Evolutionary conservation across 2,888 invertebrate genomes (phyloP), one percentile per base, ranked within the genome.

Genomic region (Oscheius sp.): DNA sequence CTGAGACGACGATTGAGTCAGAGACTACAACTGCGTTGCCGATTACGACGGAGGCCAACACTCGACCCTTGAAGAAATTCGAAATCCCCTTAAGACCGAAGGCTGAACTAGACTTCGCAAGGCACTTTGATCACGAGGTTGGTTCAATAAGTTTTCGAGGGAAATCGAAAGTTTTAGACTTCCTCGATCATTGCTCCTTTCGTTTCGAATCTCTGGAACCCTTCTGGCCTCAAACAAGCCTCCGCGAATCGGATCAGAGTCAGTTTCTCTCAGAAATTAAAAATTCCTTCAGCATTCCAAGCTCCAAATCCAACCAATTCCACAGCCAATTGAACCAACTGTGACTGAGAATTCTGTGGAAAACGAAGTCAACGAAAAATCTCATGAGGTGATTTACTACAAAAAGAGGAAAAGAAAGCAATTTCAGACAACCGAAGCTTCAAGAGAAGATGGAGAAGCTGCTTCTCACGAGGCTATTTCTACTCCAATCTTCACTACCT

Each of bases 71-170:
- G 45, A 63, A 63, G 29, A 25, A 63, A 25, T 69, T 74, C 12
- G 76, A 76, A 65, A 77, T 77, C 25, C 77, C 77, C 4, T 42
- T 71, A 23, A 58, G 77, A 33, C 77, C 77, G 39, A 37, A 57
- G 23, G 77, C 77, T 8, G 77, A 78, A 29, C 46, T 75, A 5
- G 65, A 66, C 15, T 74, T 66, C 29, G 46, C 37, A 0, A 70
- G 64, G 20, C 37, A 57, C 3, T 46, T 65, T 17, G 70, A 70
- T 39, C 23, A 48, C 12, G 17, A n/a, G 50, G 52, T 63, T 23
- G 5, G 48, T 12, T 23, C n/a, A 50, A 8, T 23, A 4, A 50
- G 4, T 23, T n/a, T n/a, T n/a, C n/a, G n/a, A n/a, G n/a, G n/a
- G n/a, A n/a, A 17, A 50, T 17, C n/a, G 20, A 50, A 4, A 50